Percentiles rank a stretch among this genome's conserved stretches.
phyloP scores from a whole-genome alignment of 2,797 vertebrate species.

The Pogoniulus pusillus region DNA sequence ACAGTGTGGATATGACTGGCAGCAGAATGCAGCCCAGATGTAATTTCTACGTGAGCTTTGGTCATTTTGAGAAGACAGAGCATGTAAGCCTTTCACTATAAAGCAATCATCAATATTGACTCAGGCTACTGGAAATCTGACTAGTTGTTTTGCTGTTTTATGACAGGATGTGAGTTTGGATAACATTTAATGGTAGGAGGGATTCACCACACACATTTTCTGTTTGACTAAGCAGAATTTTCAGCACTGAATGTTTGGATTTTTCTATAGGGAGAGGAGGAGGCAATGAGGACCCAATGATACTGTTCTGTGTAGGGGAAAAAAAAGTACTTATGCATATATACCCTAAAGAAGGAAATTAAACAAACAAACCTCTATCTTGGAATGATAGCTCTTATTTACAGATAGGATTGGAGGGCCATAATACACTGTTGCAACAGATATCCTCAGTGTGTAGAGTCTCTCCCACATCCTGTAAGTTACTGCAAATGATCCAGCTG shows the following conservation, averaged over 20 bases:
- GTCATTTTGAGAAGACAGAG: neutral
- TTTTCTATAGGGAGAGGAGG: slow-evolving; percentile 38
- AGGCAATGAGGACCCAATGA: slow-evolving; percentile 39
- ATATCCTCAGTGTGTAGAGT: slow-evolving; percentile 36
- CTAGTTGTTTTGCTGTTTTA: neutral
- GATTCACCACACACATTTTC: slow-evolving; percentile 15
- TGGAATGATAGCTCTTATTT: neutral
- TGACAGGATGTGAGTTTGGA: slow-evolving; percentile 13
- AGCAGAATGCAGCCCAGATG: slow-evolving; percentile 3
- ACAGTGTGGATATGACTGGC: neutral
- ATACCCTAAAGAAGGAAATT: neutral
- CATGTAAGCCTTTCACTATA: slow-evolving; percentile 1
- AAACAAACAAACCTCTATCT: neutral
- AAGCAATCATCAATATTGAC: slow-evolving; percentile 34
- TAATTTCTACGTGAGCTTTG: slow-evolving; percentile 37
- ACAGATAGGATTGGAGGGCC: slow-evolving; percentile 13
- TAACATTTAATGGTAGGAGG: slow-evolving; percentile 12
- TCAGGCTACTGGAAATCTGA: slow-evolving; percentile 60
- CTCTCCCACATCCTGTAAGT: neutral
- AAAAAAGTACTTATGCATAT: neutral
- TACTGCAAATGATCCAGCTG: neutral
- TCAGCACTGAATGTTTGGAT: neutral
- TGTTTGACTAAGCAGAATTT: slow-evolving; percentile 25
- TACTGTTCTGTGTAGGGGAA: neutral
- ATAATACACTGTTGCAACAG: slow-evolving; percentile 40